Percentiles rank a stretch among this genome's conserved stretches.
Conservation (phyloP, 2,797 vertebrate species). For the Hirundo rustica region DNA sequence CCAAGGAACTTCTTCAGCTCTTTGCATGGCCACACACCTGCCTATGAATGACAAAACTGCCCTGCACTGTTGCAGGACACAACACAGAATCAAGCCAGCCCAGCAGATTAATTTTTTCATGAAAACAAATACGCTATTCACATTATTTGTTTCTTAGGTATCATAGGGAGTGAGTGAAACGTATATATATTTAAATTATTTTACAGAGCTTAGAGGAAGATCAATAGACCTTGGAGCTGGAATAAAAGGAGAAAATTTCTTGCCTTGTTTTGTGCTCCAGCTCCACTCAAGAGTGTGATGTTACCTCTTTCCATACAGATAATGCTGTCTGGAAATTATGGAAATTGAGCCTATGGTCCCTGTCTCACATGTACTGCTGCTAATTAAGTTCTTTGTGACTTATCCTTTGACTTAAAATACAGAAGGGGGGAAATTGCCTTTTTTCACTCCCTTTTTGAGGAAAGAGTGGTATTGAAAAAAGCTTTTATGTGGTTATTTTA, state of each 20-base stretch:
- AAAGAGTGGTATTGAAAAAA: neutral
- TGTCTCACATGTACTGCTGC: neutral
- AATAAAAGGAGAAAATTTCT: neutral
- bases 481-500: constrained; percentile 1
- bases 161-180: neutral
- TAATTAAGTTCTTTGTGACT: constrained; percentile 41
- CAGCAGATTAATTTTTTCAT: neutral
- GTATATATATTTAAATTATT: neutral
- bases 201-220: neutral
- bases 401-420: neutral
- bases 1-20: neutral
- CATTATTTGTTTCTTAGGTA: neutral
- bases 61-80: neutral
- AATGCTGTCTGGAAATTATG: constrained; percentile 49
- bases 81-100: rapidly evolving
- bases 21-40: neutral
- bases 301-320: neutral
- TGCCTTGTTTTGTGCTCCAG: neutral
- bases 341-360: constrained; percentile 17
- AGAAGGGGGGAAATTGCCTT: neutral
- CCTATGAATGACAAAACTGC: neutral
- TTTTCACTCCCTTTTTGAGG: neutral
- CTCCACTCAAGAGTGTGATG: neutral
- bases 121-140: neutral
- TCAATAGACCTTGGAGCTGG: neutral